Evolutionary conservation across 2,797 vertebrate species (phyloP), one percentile per base, ranked within the genome.

Genomic region (Ceyx erithaca): DNA sequence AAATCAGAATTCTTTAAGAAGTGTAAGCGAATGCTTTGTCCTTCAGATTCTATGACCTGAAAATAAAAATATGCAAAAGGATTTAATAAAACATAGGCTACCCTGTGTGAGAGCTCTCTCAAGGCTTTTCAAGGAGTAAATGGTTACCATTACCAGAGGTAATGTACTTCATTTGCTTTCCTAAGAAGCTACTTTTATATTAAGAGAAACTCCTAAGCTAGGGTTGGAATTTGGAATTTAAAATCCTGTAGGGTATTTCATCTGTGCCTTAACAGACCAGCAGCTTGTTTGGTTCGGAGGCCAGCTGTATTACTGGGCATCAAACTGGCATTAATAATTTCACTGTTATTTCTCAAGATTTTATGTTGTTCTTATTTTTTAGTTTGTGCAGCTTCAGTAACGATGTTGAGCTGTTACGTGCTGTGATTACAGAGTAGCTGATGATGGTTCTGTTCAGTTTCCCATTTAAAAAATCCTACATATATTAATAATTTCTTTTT

Each of bases 51-150:
- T 89, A 87, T 90, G 91, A 93, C 91, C 91, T 95, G 81, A 92
- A 94, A 95, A 93, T 95, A 89, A 92, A 93, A 90, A 52, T 87
- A 69, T 90, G 85, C 81, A 85, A 88, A 89, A 93, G 64, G 41
- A 88, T 96, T 96, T 93, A 95, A 96, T 95, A 96, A 96, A 96
- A 96, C 91, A 95, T 95, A 88, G 91, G 77, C 92, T 77, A 37
- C 76, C 52, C 33, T 75, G 37, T 2, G 2, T 86, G 87, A 90
- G 90, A 77, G 77, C 90, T 88, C 92, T 96, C 95, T 86, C 80
- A 96, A 94, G 91, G 80, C 93, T 93, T 90, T 94, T 93, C 91
- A 92, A 85, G 87, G 89, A 85, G 93, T 94, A 95, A 94, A 93
- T 95, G 94, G 85, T 95, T 93, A 85, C 90, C 78, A 81, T 95